Percentiles rank a stretch among this genome's conserved stretches.
phyloP scores from a whole-genome alignment of 2,888 invertebrate species.

The Camptogramma bilineatum region DNA sequence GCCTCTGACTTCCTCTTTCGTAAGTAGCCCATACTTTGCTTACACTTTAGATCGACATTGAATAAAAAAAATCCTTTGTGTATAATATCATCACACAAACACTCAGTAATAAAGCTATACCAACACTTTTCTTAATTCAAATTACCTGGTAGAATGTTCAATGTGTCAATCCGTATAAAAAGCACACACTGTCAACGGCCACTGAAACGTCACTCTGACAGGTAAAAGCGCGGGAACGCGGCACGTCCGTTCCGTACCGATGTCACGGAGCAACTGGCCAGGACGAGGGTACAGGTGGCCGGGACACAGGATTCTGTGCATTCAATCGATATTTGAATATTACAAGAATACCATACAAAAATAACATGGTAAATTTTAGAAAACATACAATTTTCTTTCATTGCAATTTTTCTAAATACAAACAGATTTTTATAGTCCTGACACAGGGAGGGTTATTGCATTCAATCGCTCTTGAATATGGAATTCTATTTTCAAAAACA shows the following conservation, averaged over 20 bases:
- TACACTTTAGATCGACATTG: too few relatives aligned
- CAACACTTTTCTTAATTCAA: neutral
- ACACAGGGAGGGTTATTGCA: too few relatives aligned
- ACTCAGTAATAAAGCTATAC: neutral
- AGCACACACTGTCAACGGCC: conserved; percentile 37
- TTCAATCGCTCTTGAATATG: too few relatives aligned
- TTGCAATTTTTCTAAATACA: too few relatives aligned
- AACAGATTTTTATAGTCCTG: too few relatives aligned
- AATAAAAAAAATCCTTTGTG: neutral
- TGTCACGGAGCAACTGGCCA: conserved; percentile 30
- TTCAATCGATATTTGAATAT: conserved; percentile 24
- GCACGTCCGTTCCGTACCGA: conserved; percentile 27
- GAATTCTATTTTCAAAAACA: neutral
- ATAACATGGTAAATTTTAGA: too few relatives aligned
- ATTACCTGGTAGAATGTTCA: conserved; percentile 28
- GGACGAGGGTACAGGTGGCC: conserved; percentile 22
- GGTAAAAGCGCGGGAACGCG: conserved; percentile 34
- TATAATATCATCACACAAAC: neutral
- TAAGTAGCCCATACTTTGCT: too few relatives aligned
- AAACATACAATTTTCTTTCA: too few relatives aligned
- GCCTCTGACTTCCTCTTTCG: neutral
- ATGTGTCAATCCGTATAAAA: conserved; percentile 36
- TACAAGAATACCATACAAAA: too few relatives aligned
- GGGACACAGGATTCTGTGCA: conserved; percentile 17
- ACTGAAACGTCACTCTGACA: conserved; percentile 37